A percentile compares a stretch with the other conserved stretches of the same genome.
Evolutionary conservation across 2,888 invertebrate species (phyloP).

Genomic region (Mythimna pallens): DNA sequence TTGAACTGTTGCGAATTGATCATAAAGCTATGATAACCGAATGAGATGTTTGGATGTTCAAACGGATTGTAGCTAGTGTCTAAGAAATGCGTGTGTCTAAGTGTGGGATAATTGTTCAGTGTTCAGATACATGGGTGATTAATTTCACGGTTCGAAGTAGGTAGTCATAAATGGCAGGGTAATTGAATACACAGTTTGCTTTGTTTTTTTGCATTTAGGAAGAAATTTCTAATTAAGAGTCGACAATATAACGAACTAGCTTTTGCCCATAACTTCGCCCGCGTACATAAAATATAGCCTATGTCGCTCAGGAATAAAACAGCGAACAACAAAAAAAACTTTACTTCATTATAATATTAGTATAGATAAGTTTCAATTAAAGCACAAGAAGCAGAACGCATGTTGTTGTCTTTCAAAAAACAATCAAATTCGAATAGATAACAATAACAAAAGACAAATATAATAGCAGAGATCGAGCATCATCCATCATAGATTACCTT

Average conservation of each 20-base stretch:
- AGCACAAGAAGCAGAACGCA: neutral
- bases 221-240: conserved; percentile 1
- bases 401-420: conserved; percentile 3
- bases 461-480: conserved; percentile 21
- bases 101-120: conserved; percentile 48
- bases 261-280: too few relatives aligned
- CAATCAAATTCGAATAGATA: neutral
- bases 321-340: too few relatives aligned
- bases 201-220: conserved; percentile 17
- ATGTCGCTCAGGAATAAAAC: too few relatives aligned
- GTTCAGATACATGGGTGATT: conserved; percentile 35
- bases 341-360: too few relatives aligned
- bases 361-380: neutral
- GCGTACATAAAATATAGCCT: too few relatives aligned
- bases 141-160: conserved; percentile 45
- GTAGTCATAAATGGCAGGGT: conserved; percentile 41
- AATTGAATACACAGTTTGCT: conserved; percentile 45
- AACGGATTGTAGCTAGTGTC: conserved; percentile 16
- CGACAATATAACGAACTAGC: neutral
- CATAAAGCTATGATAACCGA: conserved; percentile 75
- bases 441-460: neutral
- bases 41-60: conserved; percentile 67
- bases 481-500: conserved; percentile 22
- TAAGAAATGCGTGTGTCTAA: conserved; percentile 48
- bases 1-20: conserved; percentile 82